These are phyloP conservation scores for Phytoseiulus persimilis DNA, from an alignment of 2,888 invertebrate species.

Conservation along the genomic window DNA sequence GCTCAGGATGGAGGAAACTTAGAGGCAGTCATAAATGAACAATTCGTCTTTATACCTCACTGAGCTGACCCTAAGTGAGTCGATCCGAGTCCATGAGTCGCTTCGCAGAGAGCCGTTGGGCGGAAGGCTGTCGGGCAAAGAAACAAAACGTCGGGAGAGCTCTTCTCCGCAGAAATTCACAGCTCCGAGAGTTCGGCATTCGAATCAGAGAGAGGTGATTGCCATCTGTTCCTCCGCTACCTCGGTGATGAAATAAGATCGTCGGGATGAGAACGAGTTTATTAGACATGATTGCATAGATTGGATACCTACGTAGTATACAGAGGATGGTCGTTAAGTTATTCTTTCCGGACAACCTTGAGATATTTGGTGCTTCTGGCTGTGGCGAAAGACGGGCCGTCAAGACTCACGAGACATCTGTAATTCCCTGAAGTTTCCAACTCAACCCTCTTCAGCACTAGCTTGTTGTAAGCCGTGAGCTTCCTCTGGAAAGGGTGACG, in stretches of 20 bases:
- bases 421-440: constrained; percentile 28
- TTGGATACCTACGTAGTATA: constrained; percentile 5
- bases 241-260: not conserved
- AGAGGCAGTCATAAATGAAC: too few relatives aligned
- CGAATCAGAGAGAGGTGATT: not conserved
- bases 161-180: too few relatives aligned
- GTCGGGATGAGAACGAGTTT: not conserved
- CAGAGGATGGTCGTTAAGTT: not conserved
- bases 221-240: not conserved
- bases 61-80: too few relatives aligned
- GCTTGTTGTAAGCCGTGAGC: constrained; percentile 24
- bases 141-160: too few relatives aligned
- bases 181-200: not conserved
- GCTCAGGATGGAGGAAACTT: too few relatives aligned
- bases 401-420: constrained; percentile 25
- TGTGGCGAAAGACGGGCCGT: constrained; percentile 19
- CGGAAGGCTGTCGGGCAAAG: too few relatives aligned
- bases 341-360: not conserved
- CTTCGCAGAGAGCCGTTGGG: too few relatives aligned
- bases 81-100: too few relatives aligned
- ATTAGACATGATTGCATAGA: not conserved
- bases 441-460: constrained; percentile 7
- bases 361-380: constrained; percentile 8
- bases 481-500: not conserved
- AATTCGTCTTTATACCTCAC: too few relatives aligned